Evolutionary conservation across 2,797 vertebrate genomes (phyloP), one percentile per base, ranked within the genome.

Genomic region (Muscicapa striata): DNA sequence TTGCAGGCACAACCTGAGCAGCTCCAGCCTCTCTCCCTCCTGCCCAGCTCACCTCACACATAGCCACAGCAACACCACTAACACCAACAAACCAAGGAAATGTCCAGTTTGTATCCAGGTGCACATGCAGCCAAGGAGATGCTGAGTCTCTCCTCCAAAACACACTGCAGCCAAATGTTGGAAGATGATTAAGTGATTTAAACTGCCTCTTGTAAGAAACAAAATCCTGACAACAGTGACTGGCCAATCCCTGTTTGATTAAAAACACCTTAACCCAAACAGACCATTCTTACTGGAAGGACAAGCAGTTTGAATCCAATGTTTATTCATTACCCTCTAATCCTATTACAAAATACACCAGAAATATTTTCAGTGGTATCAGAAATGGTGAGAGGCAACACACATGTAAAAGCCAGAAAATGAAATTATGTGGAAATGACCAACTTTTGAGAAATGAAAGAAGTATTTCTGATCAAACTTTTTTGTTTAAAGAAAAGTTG

Each of bases 41-140:
- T 21, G 69, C 43, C 63, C 54, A 32, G 10, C 6, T 5, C 38
- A 21, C 77, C 61, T 48, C 40, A 36, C 49, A 49, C 52, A 41
- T 0, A 0, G 32, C 8, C 70, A 40, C 38, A 5, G 2, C 5
- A 69, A 41, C 66, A 14, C 30, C 26, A 16, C 0, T 5, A 3
- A 23, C 34, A 58, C 21, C 17, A 17, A 36, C 4, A 63, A 49
- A 64, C 17, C 36, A 67, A 32, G 73, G 46, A 41, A 74, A 70
- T 1, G 4, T 6, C 12, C 69, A 13, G 30, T 13, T 40, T n/a
- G 46, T 23, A 17, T 34, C 45, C 1, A 63, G n/a, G 41, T n/a
- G 22, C n/a, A 30, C 12, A 0, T 6, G 24, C 58, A 92, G 74
- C 43, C 43, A 66, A 81, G 78, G 84, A 86, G 83, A 95, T 68